These are phyloP conservation scores for Nesidiocoris tenuis DNA, from an alignment of 2,888 invertebrate genomes.

Conservation along the genomic window DNA sequence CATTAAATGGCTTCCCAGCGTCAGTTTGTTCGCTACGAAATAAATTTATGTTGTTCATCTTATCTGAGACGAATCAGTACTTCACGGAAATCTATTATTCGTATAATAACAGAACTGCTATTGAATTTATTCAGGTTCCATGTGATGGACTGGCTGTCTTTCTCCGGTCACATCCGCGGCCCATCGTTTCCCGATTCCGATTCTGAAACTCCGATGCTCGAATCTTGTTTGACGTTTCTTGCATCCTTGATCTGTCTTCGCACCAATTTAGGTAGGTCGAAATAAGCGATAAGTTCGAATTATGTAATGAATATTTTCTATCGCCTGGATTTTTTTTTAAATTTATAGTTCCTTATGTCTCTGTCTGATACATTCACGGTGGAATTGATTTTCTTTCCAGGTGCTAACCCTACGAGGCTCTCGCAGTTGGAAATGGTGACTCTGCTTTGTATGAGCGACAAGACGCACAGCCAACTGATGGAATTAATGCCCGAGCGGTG, in stretches of 20 bases:
- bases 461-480: constrained; percentile 92
- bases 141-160: constrained; percentile 80
- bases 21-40: no score
- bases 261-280: constrained; percentile 74
- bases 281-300: neutral
- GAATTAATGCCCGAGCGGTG: constrained; percentile 95
- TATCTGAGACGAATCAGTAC: no score
- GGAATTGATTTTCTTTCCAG: constrained; percentile 37
- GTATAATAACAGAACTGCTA: no score
- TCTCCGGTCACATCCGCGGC: constrained; percentile 56
- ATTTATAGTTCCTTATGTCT: neutral
- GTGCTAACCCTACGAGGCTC: constrained; percentile 50
- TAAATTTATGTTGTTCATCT: no score
- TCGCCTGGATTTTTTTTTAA: neutral
- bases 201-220: constrained; percentile 79
- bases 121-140: constrained; percentile 81
- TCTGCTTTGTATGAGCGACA: constrained; percentile 87
- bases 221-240: constrained; percentile 87
- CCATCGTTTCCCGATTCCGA: constrained; percentile 44
- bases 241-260: constrained; percentile 84
- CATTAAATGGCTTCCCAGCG: no score
- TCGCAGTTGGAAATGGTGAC: constrained; percentile 90
- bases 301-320: neutral
- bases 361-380: no score
- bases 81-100: no score